Evolutionary conservation across 2,797 vertebrate species (phyloP), one percentile per base, ranked within the genome.

Genomic region (Ctenosaura bakeri): DNA sequence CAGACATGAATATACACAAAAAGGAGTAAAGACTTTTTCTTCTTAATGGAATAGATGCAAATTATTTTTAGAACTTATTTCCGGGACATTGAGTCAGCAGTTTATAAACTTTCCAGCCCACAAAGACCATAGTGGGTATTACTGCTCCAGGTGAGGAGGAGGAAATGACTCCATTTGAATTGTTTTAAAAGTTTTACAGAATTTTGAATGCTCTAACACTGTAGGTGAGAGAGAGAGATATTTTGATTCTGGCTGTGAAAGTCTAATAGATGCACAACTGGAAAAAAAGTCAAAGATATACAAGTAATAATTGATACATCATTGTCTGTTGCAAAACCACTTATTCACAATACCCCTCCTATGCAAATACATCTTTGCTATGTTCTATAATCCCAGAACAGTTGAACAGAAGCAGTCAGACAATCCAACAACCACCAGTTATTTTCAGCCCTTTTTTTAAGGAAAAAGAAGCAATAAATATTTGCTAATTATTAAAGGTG

Each of bases 261-360:
- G 52, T 89, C 42, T 66, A 83, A 84, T 18, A 84, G 29, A 52
- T 16, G 16, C 42, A 78, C 88, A 84, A 85, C 14, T 84, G 56
- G 32, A n/a, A 50, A 10, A 38, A 29, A 38, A 66, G 32, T 64
- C 38, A 89, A 62, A 83, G 35, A 77, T 77, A 89, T 24, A 35
- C 32, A 77, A 77, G 42, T 38, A 56, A 73, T 42, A 83, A 89
- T 89, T 89, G 76, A 74, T n/a, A 88, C 71, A 76, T 76, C 54
- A 77, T n/a, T 64, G 29, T 84, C 88, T 84, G 66, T 2, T 74
- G 35, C 82, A 74, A 89, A 46, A 64, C 32, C 66, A 18, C 54
- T 87, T 35, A 24, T 32, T 82, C 42, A 52, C 52, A n/a, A 50
- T 26, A 77, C 4, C n/a, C 29, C 10, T 89, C 71, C 73, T 77